A percentile compares a stretch with the other conserved stretches of the same genome.
Conservation (phyloP, 2,113 vertebrate species). For the Pachycephala philippinensis region DNA sequence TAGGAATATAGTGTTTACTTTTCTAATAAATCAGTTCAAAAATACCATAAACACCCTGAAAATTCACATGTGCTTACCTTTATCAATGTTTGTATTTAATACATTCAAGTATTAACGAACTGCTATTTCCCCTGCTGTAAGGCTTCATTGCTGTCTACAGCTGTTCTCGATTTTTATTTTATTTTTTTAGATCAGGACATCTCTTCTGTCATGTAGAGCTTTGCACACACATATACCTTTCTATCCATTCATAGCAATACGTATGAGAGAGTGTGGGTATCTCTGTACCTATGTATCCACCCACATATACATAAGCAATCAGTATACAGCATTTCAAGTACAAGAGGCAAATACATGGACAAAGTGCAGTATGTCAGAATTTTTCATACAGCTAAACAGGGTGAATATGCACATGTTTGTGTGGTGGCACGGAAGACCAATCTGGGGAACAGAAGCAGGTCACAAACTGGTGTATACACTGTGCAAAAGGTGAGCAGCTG, state of each 20-base stretch:
- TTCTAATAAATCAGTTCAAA: not conserved
- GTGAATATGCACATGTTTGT: not conserved
- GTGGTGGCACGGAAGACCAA: not conserved
- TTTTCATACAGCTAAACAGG: not conserved
- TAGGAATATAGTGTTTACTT: not conserved
- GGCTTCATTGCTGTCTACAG: not conserved
- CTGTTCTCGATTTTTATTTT: not conserved
- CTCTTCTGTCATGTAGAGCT: not conserved
- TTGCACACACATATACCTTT: not conserved
- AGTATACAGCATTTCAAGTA: not conserved
- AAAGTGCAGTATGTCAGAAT: not conserved
- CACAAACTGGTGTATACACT: not conserved
- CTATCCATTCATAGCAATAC: not conserved
- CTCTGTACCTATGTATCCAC: not conserved
- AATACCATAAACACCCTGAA: not conserved
- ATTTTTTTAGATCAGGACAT: not conserved
- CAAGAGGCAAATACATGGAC: not conserved
- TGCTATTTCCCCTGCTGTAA: not conserved
- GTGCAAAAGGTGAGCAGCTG: not conserved
- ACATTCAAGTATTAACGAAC: not conserved
- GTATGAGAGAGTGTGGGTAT: not conserved
- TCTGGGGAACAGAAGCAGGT: not conserved
- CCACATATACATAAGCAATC: not conserved
- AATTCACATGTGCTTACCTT: not conserved
- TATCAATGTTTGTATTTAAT: not conserved